These are phyloP conservation scores for Sycophila sp. DNA, from an alignment of 1,140 invertebrate genomes.

Conservation along the genomic window DNA sequence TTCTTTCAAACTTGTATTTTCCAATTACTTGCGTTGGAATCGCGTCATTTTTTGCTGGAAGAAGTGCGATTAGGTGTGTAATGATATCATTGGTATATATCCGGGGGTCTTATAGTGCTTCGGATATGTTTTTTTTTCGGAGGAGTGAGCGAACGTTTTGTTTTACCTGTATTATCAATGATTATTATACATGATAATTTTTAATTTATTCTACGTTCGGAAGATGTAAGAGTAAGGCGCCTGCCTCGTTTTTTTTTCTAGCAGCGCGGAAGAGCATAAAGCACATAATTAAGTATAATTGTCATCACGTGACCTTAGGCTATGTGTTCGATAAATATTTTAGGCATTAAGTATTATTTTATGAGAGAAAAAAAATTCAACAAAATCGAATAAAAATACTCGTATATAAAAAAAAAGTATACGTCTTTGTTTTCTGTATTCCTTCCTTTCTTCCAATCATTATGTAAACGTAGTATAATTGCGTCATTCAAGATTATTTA, in stretches of 20 bases:
- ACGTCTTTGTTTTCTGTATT: neutral
- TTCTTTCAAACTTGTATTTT: too few species aligned
- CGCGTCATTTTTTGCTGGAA: too few species aligned
- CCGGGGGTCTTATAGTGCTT: too few species aligned
- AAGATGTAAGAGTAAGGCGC: neutral
- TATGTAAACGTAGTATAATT: neutral
- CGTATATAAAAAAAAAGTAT: conserved; percentile 25
- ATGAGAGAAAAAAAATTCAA: conserved; percentile 19
- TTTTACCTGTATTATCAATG: conserved; percentile 4
- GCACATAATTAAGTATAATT: conserved; percentile 17
- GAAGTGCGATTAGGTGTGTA: neutral
- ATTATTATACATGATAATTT: conserved; percentile 18
- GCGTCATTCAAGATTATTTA: too few species aligned
- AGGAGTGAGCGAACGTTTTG: neutral
- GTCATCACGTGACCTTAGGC: conserved; percentile 34
- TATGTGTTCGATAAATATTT: conserved; percentile 36
- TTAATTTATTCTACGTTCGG: conserved; percentile 30
- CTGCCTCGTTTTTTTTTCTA: conserved; percentile 15
- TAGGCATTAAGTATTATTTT: conserved; percentile 34
- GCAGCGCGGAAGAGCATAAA: conserved; percentile 11
- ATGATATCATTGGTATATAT: too few species aligned
- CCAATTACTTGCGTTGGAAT: too few species aligned
- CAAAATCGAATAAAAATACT: conserved; percentile 33
- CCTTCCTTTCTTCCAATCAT: neutral
- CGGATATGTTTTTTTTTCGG: conserved; percentile 17